Evolutionary conservation across 2,113 vertebrate genomes (phyloP).

Genomic region (Vicugna pacos): DNA sequence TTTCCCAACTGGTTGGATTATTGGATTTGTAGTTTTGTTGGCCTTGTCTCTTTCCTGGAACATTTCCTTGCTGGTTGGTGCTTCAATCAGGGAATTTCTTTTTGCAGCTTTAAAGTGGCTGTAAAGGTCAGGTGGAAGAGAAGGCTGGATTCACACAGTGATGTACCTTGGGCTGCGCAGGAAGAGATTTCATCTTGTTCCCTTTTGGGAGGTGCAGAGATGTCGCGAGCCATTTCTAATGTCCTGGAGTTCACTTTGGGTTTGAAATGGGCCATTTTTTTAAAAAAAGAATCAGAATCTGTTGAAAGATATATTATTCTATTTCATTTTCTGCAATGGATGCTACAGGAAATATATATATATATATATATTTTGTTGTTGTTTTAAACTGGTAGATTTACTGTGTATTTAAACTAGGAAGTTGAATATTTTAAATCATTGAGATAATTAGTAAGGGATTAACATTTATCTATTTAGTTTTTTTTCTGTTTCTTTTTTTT

Average conservation of each 20-base stretch:
- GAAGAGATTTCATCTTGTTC: background rate
- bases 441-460: background rate
- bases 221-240: background rate
- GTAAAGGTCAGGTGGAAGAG: background rate
- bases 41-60: background rate
- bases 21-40: background rate
- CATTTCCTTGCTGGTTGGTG: background rate
- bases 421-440: slow-evolving; percentile 17
- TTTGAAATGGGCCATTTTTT: background rate
- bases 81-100: slow-evolving; percentile 19
- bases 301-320: background rate
- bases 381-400: background rate
- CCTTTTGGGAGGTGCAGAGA: background rate
- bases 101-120: slow-evolving; percentile 2
- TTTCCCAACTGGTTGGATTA: background rate
- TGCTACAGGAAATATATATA: background rate
- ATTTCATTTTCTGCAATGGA: slow-evolving; percentile 25
- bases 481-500: background rate
- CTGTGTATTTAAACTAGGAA: background rate
- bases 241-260: background rate
- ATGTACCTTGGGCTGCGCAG: background rate
- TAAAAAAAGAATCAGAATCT: background rate
- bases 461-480: slow-evolving; percentile 5
- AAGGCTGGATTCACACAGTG: background rate
- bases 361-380: too few relatives aligned